Conservation (phyloP, 2,797 vertebrate genomes). For the Neoniphon sammara region DNA sequence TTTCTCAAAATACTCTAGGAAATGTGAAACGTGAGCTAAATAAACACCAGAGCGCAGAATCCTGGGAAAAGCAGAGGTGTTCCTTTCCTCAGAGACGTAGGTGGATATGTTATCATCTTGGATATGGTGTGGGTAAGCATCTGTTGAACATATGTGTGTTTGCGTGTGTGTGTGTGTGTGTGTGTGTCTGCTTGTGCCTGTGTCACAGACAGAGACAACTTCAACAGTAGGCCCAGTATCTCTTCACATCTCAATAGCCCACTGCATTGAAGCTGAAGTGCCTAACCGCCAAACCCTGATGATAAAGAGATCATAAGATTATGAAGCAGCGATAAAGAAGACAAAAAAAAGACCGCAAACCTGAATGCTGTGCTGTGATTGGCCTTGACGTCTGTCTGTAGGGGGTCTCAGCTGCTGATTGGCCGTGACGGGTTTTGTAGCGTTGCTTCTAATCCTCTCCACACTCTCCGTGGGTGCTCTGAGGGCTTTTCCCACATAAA, state of each 20-base stretch:
- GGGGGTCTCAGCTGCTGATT: constrained; percentile 79
- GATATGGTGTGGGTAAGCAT: constrained; percentile 28
- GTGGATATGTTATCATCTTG: constrained; percentile 60
- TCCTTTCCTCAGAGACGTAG: constrained; percentile 38
- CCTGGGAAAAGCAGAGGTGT: constrained; percentile 70
- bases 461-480: constrained; percentile 82
- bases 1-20: constrained; percentile 11
- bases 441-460: constrained; percentile 83
- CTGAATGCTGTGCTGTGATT: constrained; percentile 69
- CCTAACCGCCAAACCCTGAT: constrained; percentile 32
- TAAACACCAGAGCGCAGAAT: constrained; percentile 19
- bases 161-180: constrained; percentile 8
- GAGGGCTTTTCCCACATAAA: constrained; percentile 86
- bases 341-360: constrained; percentile 48
- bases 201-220: constrained; percentile 27
- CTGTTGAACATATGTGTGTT: constrained; percentile 24
- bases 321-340: constrained; percentile 50
- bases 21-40: constrained; percentile 21
- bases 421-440: constrained; percentile 80
- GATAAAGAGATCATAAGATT: constrained; percentile 58
- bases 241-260: constrained; percentile 33
- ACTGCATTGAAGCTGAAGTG: constrained; percentile 32
- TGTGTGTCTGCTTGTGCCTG: constrained; percentile 17
- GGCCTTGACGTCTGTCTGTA: constrained; percentile 71
- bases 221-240: constrained; percentile 25